Percentiles rank a stretch among this genome's conserved stretches.
Conservation (phyloP, 2,113 vertebrate species). For the Oreochromis tanganicae region DNA sequence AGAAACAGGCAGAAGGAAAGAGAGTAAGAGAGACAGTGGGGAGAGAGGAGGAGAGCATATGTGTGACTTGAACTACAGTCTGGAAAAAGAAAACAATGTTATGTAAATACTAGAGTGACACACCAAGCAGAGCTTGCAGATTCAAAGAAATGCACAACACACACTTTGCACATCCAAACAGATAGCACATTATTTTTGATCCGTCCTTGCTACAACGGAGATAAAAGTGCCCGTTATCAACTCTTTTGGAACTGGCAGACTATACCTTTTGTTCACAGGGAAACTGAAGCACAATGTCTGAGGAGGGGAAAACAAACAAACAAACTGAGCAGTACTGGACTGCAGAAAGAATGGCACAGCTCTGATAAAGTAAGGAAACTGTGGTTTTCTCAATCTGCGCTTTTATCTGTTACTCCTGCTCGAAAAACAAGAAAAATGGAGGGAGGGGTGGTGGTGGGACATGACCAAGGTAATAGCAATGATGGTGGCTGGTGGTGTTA, state of each 20-base stretch:
- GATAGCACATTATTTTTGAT: neutral
- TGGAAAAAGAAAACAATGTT: constrained; percentile 6
- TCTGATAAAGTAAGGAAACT: constrained; percentile 11
- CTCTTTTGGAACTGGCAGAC: constrained; percentile 11
- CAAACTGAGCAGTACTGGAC: neutral
- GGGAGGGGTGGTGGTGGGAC: neutral
- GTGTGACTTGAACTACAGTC: constrained; percentile 11
- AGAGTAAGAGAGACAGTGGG: neutral
- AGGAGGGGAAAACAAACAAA: neutral
- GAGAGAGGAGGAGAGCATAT: neutral
- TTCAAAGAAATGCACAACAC: neutral
- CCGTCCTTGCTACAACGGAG: neutral
- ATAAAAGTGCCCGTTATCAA: constrained; percentile 35
- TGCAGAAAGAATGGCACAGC: constrained; percentile 2
- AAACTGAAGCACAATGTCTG: neutral
- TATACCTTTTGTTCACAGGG: constrained; percentile 14
- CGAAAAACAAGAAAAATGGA: neutral
- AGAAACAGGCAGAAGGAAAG: neutral
- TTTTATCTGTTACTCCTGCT: neutral
- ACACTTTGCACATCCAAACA: neutral
- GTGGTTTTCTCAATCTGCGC: neutral
- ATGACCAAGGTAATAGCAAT: neutral
- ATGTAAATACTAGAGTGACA: constrained; percentile 20
- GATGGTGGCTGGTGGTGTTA: neutral
- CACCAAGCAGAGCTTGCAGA: constrained; percentile 1